Evolutionary conservation across 64 coral and sea anemone genomes (phyloP), one percentile per base, ranked within the genome.

Genomic region (Dendrophyllia cribrosa): DNA sequence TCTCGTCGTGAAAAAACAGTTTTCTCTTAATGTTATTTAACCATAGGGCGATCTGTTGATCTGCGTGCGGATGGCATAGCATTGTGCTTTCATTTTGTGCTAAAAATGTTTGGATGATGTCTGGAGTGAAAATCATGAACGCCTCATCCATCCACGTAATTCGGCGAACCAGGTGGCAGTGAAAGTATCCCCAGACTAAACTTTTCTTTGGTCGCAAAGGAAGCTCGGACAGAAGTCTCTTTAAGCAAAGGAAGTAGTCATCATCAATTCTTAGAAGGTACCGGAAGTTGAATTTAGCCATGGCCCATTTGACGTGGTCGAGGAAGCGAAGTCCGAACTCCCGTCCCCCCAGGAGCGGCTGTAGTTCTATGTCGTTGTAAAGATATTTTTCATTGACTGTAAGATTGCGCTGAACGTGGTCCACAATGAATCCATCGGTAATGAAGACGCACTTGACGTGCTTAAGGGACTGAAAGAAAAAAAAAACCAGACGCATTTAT

Each of bases 31-130:
- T 87, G 22, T 93, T 43, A 43, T 93, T 78, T 21, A 93, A 43
- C 91, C 91, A 93, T 11, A 87, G 9, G 15, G 69, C 91, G 61
- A 93, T 93, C 58, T 93, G 91, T 25, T 93, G 91, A 59, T 87
- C 91, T 43, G 91, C 91, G 26, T 77, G 69, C 48, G 91, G 82
- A 45, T 93, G 91, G 66, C 91, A 93, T 21, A 93, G n/a, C 72
- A 69, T 77, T 24, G 26, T 44, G 9, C 43, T 51, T 58, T 64
- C 59, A 44, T 93, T 59, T 78, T 93, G 91, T 3, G 24, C 17
- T 47, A 93, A 67, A 66, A 93, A 93, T 70, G 51, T 86, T 6
- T 78, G 9, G 24, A 93, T 93, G 11, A 93, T 63, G 44, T 93
- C 91, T 4, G 17, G 22, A 43, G 58, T 67, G n/a, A 93, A 93